Evolutionary conservation across 2,888 invertebrate species (phyloP).

Genomic region (Phyllotreta striolata): DNA sequence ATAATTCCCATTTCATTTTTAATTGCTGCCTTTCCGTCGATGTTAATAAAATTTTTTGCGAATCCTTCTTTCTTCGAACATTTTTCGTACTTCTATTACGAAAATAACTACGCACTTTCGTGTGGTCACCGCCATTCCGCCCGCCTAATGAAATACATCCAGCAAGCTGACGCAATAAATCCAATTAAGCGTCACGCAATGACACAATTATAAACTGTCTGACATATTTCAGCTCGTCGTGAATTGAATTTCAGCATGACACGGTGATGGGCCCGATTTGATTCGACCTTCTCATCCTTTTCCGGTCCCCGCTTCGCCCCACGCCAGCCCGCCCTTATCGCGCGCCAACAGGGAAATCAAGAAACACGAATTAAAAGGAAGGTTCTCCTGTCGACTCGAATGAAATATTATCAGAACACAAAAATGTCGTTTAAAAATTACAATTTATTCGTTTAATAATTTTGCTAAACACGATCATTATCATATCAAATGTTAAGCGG

Average conservation of each 20-base stretch:
- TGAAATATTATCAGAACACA: neutral
- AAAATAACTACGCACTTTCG: slow-evolving; percentile 18
- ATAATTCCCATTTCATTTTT: neutral
- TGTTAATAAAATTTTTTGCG: neutral
- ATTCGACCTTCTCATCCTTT: slow-evolving; percentile 11
- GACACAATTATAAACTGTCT: slow-evolving; percentile 47
- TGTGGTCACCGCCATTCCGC: slow-evolving; percentile 30
- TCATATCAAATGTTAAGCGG: too few relatives aligned
- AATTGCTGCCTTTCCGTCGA: neutral
- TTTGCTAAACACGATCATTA: too few relatives aligned
- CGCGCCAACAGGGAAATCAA: slow-evolving; percentile 20
- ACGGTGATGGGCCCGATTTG: slow-evolving; percentile 34
- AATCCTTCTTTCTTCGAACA: too few relatives aligned
- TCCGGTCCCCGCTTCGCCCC: neutral
- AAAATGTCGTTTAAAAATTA: too few relatives aligned
- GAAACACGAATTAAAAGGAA: slow-evolving; percentile 20
- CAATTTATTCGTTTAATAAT: too few relatives aligned
- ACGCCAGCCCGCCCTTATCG: neutral
- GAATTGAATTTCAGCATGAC: slow-evolving; percentile 45
- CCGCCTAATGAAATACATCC: slow-evolving; percentile 45
- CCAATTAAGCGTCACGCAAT: slow-evolving; percentile 47
- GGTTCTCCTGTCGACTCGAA: slow-evolving; percentile 13
- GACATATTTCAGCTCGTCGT: slow-evolving; percentile 44
- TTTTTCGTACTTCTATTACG: too few relatives aligned
- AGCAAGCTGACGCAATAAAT: slow-evolving; percentile 45